Percentiles rank a stretch among this genome's conserved stretches.
Evolutionary conservation across 2,888 invertebrate species (phyloP).

Genomic region (Coelinius sp.): DNA sequence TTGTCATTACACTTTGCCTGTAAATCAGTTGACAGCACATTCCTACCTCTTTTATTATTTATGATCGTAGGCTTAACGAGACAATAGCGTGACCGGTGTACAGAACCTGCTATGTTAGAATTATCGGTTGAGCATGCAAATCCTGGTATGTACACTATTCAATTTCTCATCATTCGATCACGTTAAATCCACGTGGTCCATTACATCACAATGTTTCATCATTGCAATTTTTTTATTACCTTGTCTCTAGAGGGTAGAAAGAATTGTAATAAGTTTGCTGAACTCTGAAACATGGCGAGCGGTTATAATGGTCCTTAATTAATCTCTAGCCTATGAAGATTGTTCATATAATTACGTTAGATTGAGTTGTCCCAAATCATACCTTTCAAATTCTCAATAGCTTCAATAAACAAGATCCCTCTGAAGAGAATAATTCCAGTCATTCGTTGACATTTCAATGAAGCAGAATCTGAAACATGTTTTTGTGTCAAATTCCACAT

Average conservation of each 20-base stretch:
- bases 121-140: conserved; percentile 55
- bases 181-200: conserved; percentile 1
- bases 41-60: background rate
- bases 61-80: conserved; percentile 4
- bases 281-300: background rate
- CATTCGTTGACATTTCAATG: background rate
- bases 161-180: conserved; percentile 17
- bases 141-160: conserved; percentile 54
- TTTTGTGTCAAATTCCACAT: background rate
- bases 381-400: background rate
- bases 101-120: conserved; percentile 56
- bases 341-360: too few species aligned
- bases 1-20: background rate
- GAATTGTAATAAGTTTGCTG: background rate
- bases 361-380: too few species aligned
- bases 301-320: background rate
- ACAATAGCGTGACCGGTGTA: conserved; percentile 7
- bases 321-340: background rate
- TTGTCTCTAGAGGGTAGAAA: background rate
- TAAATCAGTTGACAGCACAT: background rate
- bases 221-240: background rate
- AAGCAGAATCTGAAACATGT: background rate
- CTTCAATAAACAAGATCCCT: background rate
- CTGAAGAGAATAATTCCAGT: too few species aligned
- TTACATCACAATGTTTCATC: conserved; percentile 15